Evolutionary conservation across 2,113 vertebrate genomes (phyloP), one percentile per base, ranked within the genome.

Genomic region (Pteronura brasiliensis): DNA sequence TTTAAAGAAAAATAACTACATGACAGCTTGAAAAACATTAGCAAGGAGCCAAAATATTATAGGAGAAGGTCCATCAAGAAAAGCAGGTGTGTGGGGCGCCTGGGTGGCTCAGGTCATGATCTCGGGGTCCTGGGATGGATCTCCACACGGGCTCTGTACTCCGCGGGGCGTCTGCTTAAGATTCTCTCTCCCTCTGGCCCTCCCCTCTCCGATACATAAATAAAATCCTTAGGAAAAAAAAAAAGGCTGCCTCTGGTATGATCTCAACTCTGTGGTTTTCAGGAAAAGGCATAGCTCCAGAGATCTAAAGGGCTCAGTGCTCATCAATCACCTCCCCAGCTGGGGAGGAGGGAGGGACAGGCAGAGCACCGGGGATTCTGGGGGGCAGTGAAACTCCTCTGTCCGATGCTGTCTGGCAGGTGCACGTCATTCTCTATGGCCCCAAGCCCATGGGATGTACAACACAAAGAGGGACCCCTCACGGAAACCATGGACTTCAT

Each of bases 301-400:
- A 21, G n/a, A 23, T 4, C 3, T 11, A n/a, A 39, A 11, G 6
- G 11, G 69, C 20, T 59, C 20, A 39, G 69, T 39, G 69, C n/a
- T 21, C 20, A 21, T 5, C 9, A 39, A 10, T 10, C 9, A 39
- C 69, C 10, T 15, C n/a, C 8, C n/a, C 1, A 0, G 69, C n/a
- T 10, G 1, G 1, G n/a, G n/a, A 71, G 20, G n/a, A 71, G 67
- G n/a, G 69, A 2, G 21, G 69, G 23, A 23, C 8, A 5, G n/a
- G n/a, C n/a, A 5, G 69, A 71, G n/a, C n/a, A 5, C n/a, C 2
- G 9, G 57, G 57, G 57, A 3, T 21, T 9, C 21, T 52, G 18
- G 57, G 57, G 55, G 57, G 7, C 57, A 59, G 57, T 23, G 57
- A 59, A 36, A 71, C n/a, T 36, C 20, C n/a, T 39, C 4, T 4